Conservation (phyloP, 2,797 vertebrate species). For the Urophycis tenuis region DNA sequence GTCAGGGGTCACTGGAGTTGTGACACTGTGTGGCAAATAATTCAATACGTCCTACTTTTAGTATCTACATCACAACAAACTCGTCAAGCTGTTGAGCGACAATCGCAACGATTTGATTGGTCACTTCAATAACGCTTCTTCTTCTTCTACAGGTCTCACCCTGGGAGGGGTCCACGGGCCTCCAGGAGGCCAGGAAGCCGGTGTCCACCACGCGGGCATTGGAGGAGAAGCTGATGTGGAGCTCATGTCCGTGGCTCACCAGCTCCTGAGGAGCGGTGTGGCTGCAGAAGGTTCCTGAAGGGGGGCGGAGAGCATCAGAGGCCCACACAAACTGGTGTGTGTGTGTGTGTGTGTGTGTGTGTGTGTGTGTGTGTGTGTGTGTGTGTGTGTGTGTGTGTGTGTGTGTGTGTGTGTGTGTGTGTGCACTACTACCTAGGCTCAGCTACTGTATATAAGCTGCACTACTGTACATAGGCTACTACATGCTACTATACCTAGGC, state of each 20-base stretch:
- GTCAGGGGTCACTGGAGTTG: background rate
- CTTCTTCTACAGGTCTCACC: conserved; percentile 37
- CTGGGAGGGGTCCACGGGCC: conserved; percentile 55
- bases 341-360: no score
- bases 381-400: no score
- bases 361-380: no score
- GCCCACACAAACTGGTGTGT: no score
- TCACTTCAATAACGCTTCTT: background rate
- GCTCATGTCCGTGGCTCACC: conserved; percentile 61
- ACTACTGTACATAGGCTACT: background rate
- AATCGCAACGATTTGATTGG: background rate
- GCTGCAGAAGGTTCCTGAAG: conserved; percentile 68
- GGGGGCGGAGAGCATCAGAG: conserved; percentile 13
- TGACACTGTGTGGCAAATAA: background rate
- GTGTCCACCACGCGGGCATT: conserved; percentile 70
- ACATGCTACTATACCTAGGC: no score
- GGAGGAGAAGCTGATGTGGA: conserved; percentile 65
- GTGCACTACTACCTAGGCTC: background rate
- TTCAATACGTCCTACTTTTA: background rate
- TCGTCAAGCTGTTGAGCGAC: background rate
- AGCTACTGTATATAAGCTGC: conserved; percentile 44
- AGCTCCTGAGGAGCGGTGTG: conserved; percentile 54
- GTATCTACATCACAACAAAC: background rate
- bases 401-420: no score
- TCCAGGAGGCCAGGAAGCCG: conserved; percentile 69